Conservation (phyloP, 2,888 invertebrate species). For the Aphidius colemani region DNA sequence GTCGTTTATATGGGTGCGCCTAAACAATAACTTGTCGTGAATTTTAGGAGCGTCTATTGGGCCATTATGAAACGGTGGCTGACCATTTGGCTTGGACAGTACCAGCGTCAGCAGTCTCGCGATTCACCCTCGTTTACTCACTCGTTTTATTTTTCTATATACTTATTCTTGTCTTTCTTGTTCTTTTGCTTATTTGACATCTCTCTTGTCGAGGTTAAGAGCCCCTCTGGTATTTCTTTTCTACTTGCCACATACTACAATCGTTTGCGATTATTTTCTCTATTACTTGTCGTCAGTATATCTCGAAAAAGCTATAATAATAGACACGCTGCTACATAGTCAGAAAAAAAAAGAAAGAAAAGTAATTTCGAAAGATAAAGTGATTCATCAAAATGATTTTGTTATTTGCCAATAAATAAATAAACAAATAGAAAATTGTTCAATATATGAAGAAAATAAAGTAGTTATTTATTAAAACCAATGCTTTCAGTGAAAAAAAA, state of each 20-base stretch:
- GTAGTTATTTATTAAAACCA: too few species aligned
- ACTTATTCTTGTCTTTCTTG: slow-evolving; percentile 33
- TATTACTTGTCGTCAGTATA: neutral
- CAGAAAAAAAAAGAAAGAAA: too few species aligned
- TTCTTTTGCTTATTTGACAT: slow-evolving; percentile 23
- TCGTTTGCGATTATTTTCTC: slow-evolving; percentile 16
- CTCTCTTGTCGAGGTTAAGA: too few species aligned
- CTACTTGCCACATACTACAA: slow-evolving; percentile 1
- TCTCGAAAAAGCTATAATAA: too few species aligned
- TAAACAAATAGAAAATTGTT: neutral
- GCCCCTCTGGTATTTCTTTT: slow-evolving; percentile 1
- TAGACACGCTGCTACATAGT: too few species aligned
- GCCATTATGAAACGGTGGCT: slow-evolving; percentile 57
- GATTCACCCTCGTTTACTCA: slow-evolving; percentile 32
- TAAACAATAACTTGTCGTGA: slow-evolving; percentile 60
- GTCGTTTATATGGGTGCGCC: slow-evolving; percentile 41
- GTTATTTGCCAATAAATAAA: neutral
- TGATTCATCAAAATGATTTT: neutral
- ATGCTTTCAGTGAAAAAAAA: neutral
- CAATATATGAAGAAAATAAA: neutral
- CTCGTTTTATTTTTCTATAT: slow-evolving; percentile 23
- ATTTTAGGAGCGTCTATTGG: slow-evolving; percentile 60
- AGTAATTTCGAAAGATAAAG: too few species aligned
- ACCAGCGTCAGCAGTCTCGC: slow-evolving; percentile 57
- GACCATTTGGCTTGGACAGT: slow-evolving; percentile 56